These are phyloP conservation scores for Plagodis dolabraria DNA, from an alignment of 2,888 invertebrate species.

Conservation along the genomic window DNA sequence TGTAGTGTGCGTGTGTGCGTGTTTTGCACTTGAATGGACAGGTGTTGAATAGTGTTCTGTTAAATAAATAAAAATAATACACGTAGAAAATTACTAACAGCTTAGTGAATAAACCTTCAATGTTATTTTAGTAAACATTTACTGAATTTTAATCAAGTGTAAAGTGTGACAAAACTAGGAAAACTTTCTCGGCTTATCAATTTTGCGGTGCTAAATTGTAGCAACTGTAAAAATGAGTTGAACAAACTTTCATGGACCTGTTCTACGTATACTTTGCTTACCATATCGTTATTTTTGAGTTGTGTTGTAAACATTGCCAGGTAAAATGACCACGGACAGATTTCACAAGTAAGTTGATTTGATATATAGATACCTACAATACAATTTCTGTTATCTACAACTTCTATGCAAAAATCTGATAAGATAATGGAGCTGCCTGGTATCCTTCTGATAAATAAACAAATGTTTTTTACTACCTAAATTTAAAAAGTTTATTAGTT, in stretches of 20 bases:
- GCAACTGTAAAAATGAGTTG: constrained; percentile 74
- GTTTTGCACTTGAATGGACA: constrained; percentile 28
- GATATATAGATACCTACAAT: constrained; percentile 26
- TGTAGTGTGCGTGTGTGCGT: constrained; percentile 10
- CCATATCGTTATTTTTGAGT: constrained; percentile 2
- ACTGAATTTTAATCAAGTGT: constrained; percentile 23
- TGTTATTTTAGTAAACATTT: too few relatives aligned
- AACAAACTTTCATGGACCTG: constrained; percentile 55
- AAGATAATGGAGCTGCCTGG: constrained; percentile 47
- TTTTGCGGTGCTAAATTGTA: constrained; percentile 64
- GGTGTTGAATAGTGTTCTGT: constrained; percentile 14
- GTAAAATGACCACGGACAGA: constrained; percentile 85
- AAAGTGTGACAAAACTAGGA: constrained; percentile 62
- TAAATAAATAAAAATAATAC: background rate
- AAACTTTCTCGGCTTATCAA: constrained; percentile 71
- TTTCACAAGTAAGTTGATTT: constrained; percentile 85
- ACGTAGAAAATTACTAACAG: background rate
- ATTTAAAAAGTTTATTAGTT: too few relatives aligned
- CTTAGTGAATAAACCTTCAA: background rate
- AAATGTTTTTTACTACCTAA: too few relatives aligned
- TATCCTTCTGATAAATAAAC: constrained; percentile 8
- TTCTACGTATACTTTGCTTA: constrained; percentile 12
- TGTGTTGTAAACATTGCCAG: constrained; percentile 30
- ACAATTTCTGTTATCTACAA: constrained; percentile 10
- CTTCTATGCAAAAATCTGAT: constrained; percentile 46